Base-by-base conservation (phyloP, 2,888 invertebrate species). In the Athalia circularis region DNA sequence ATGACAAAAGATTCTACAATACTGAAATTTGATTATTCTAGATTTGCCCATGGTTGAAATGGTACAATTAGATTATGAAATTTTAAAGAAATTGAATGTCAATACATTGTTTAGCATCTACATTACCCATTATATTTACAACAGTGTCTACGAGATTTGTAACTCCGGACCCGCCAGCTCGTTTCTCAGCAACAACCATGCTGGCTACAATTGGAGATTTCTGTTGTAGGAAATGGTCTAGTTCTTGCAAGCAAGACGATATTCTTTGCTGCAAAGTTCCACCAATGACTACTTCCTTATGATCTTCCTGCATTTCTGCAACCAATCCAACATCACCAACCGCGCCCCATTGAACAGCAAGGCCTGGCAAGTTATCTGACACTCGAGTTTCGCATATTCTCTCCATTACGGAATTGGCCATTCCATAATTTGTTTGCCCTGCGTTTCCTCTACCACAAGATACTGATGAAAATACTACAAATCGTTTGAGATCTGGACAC, bases 341-440 rank as follows among this genome's bases (percentile, higher is more conserved):
- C 3, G 93, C 93, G 70, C 94, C 94, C 94, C 94, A 94, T 85
- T 94, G 93, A 62, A 94, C 91, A 9, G 94, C 94, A 75, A 93
- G 83, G 52, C 83, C 94, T 50, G 92, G 93, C 11, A 92, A 87
- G 4, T 92, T 92, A 54, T 77, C 70, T 9, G 80, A 78, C 3
- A 77, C 80, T 72, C 85, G 80, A 4, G 8, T 79, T 29, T 85
- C 84, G 45, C 84, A 85, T 11, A 83, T 83, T 82, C 96, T 93
- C 90, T 98, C 97, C 96, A 97, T 96, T 4, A 95, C 93, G 0
- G 97, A 96, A 91, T 98, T 98, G 64, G 97, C 95, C 92, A 95
- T 95, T 47, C 97, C 98, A 88, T 98, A 98, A 91, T 97, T 97
- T n/a, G 92, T 91, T 86, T 94, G 94, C 5, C 94, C 94, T 62